Conservation (phyloP, 2,888 invertebrate species). For the Cosmopolites sordidus region DNA sequence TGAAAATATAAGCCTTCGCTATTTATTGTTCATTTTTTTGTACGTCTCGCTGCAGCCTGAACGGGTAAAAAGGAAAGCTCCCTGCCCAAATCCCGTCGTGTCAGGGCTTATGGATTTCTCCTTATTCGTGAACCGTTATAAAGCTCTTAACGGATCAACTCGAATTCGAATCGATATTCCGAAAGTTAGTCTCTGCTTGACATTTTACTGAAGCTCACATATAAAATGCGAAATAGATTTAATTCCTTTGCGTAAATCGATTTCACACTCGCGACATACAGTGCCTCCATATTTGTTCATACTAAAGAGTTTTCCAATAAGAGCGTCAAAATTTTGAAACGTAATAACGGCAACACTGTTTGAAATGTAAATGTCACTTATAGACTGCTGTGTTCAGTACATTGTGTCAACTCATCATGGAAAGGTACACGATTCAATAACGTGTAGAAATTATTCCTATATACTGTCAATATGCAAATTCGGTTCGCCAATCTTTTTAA, state of each 20-base stretch:
- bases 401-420: no score
- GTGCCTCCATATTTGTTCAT: no score
- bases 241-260: background rate
- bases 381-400: no score
- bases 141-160: conserved; percentile 24
- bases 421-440: no score
- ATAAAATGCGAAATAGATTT: background rate
- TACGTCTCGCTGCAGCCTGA: conserved; percentile 3
- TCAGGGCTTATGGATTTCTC: conserved; percentile 23
- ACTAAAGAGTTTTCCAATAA: no score
- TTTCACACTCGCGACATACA: no score
- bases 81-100: conserved; percentile 11
- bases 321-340: no score
- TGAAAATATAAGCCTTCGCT: background rate
- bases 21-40: conserved; percentile 2
- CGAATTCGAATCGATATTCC: conserved; percentile 23
- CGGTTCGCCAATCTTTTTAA: no score
- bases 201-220: conserved; percentile 16
- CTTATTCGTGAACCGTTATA: conserved; percentile 19
- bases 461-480: no score
- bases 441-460: no score
- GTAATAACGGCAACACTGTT: no score
- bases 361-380: no score
- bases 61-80: conserved; percentile 12
- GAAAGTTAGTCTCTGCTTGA: conserved; percentile 12